Percentiles rank a stretch among this genome's conserved stretches.
phyloP scores from a whole-genome alignment of 2,888 invertebrate genomes.

The Ectemnius lituratus region DNA sequence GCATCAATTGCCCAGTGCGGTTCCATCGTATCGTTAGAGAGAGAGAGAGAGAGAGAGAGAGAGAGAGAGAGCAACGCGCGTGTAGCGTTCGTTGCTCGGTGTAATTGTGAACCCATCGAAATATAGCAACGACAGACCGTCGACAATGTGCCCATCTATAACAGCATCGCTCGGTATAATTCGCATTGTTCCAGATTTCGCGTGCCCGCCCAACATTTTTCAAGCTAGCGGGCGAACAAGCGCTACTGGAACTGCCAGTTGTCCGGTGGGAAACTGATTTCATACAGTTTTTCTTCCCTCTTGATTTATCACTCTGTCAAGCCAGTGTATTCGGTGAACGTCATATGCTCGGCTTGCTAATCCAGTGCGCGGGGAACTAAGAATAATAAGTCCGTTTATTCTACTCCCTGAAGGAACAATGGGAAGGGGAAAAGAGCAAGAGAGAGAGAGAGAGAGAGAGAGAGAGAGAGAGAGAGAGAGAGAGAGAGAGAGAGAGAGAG shows the following conservation, averaged over 20 bases:
- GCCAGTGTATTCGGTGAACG: not conserved
- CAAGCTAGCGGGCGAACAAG: not conserved
- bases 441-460: too few species aligned
- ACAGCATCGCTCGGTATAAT: not conserved
- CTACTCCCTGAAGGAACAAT: too few species aligned
- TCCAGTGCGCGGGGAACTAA: slow-evolving; percentile 5
- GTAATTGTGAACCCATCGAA: too few species aligned
- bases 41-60: too few species aligned
- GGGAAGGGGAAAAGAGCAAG: too few species aligned
- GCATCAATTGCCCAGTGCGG: too few species aligned
- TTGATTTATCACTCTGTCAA: not conserved
- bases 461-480: too few species aligned
- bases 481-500: too few species aligned
- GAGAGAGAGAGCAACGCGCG: too few species aligned
- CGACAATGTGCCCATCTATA: not conserved
- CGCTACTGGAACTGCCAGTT: not conserved
- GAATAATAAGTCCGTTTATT: not conserved
- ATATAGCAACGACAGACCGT: too few species aligned
- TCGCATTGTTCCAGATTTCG: slow-evolving; percentile 4
- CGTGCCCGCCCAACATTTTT: slow-evolving; percentile 4
- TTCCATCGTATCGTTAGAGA: too few species aligned
- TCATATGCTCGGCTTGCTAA: not conserved
- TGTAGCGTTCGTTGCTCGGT: too few species aligned
- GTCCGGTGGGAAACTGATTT: slow-evolving; percentile 7
- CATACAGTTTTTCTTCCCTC: slow-evolving; percentile 1